Conservation (phyloP, 2,113 vertebrate species). For the Gnathonemus longibarbis region DNA sequence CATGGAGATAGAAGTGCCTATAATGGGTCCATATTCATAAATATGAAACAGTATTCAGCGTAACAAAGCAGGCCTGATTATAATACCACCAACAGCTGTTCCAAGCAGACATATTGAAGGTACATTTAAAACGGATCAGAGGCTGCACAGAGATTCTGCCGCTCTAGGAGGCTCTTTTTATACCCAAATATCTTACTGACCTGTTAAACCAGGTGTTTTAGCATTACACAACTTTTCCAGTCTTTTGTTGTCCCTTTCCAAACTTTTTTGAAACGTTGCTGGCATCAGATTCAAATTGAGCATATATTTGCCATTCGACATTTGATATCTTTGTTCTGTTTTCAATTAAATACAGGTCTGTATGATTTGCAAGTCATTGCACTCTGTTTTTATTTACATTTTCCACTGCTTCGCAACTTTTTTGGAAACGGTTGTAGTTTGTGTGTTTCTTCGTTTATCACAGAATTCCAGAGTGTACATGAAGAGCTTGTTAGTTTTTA, state of each 20-base stretch:
- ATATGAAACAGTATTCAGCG: background rate
- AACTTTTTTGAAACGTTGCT: background rate
- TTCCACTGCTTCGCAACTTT: too few relatives aligned
- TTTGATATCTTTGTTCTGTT: too few relatives aligned
- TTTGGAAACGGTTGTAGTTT: too few relatives aligned
- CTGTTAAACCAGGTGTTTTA: background rate
- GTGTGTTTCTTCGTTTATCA: background rate
- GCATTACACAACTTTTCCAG: background rate
- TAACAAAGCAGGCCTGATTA: background rate
- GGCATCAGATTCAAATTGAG: too few relatives aligned
- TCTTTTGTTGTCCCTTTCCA: background rate
- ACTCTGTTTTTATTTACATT: too few relatives aligned
- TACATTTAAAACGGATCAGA: too few relatives aligned
- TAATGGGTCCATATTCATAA: background rate
- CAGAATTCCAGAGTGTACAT: background rate
- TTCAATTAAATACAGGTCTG: too few relatives aligned
- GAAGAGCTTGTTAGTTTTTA: background rate
- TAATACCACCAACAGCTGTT: background rate
- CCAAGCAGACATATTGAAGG: too few relatives aligned
- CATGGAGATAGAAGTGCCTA: background rate
- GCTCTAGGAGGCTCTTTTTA: background rate
- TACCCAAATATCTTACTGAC: background rate
- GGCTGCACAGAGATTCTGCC: too few relatives aligned
- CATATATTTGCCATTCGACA: too few relatives aligned
- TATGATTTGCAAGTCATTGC: too few relatives aligned